Conservation (phyloP, 2,888 invertebrate genomes). For the Dinocampus coccinellae region DNA sequence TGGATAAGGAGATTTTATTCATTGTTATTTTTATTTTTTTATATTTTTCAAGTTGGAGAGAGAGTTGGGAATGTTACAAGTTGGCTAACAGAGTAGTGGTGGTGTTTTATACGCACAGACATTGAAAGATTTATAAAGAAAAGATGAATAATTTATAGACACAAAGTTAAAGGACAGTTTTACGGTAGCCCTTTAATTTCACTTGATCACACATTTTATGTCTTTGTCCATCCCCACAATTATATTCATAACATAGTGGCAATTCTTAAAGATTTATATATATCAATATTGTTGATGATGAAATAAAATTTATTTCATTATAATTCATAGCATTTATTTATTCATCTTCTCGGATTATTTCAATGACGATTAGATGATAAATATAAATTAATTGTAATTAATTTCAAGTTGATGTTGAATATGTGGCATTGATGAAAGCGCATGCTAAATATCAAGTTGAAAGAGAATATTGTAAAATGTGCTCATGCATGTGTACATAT, state of each 20-base stretch:
- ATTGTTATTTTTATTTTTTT: too few relatives aligned
- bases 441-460: not conserved
- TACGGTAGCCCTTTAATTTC: not conserved
- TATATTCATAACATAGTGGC: not conserved
- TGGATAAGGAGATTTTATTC: conserved; percentile 23
- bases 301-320: too few relatives aligned
- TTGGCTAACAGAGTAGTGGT: conserved; percentile 3
- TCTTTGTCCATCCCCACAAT: not conserved
- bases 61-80: conserved; percentile 11
- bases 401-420: too few relatives aligned
- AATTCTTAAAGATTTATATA: not conserved
- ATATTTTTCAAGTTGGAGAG: conserved; percentile 7
- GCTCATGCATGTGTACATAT: not conserved
- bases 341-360: too few relatives aligned
- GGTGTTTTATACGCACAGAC: not conserved
- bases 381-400: not conserved
- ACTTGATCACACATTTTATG: not conserved
- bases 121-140: too few relatives aligned
- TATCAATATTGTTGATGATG: not conserved
- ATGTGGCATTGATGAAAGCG: not conserved
- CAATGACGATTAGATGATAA: not conserved
- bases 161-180: not conserved
- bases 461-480: not conserved
- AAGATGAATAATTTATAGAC: too few relatives aligned
- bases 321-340: too few relatives aligned